phyloP scores from a whole-genome alignment of 1,140 invertebrate genomes.

The Brachionus plicatilis region DNA sequence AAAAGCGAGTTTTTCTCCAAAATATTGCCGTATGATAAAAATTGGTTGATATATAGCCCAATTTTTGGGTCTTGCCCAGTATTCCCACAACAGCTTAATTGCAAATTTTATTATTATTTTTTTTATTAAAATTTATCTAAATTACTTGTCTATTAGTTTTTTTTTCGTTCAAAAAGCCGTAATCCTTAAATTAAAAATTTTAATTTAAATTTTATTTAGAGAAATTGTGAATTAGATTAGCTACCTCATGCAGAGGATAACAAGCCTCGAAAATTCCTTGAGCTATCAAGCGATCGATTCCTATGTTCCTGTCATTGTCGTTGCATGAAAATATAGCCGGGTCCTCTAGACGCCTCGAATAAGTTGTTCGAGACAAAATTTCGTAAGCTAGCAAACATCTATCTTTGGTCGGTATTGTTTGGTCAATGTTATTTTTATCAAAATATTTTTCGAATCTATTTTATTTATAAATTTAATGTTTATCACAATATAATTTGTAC shows the following conservation, averaged over 20 bases:
- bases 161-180: neutral
- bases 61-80: constrained; percentile 19
- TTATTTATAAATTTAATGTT: no score
- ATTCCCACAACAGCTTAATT: constrained; percentile 27
- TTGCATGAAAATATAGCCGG: constrained; percentile 15
- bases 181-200: neutral
- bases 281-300: constrained; percentile 33
- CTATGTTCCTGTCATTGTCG: constrained; percentile 17
- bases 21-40: constrained; percentile 87
- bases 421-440: constrained; percentile 16
- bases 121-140: neutral
- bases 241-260: constrained; percentile 39
- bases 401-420: constrained; percentile 13
- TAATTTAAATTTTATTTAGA: neutral
- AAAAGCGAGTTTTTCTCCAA: constrained; percentile 91
- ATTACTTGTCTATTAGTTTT: constrained; percentile 17
- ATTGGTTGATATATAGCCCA: constrained; percentile 62
- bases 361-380: constrained; percentile 1
- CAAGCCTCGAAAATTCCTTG: constrained; percentile 29
- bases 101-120: neutral
- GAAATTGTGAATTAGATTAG: neutral
- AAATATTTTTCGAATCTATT: constrained; percentile 34
- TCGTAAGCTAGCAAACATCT: constrained; percentile 30
- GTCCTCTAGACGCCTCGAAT: neutral
- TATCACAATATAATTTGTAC: no score